Evolutionary conservation across 2,888 invertebrate species (phyloP).

Genomic region (Caenorhabditis doughertyi): DNA sequence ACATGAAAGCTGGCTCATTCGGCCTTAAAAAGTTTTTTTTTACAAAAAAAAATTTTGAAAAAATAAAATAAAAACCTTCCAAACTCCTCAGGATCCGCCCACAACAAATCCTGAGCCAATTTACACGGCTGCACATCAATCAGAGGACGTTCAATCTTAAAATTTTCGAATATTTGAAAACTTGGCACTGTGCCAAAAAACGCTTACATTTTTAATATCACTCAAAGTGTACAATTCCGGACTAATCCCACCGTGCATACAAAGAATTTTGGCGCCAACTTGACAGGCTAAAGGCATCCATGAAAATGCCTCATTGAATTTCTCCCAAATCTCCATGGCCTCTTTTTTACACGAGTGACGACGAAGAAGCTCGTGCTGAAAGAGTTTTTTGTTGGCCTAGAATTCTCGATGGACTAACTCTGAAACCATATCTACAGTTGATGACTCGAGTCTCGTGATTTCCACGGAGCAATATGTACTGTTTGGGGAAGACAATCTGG

Average conservation of each 20-base stretch:
- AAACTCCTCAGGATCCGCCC: slow-evolving; percentile 62
- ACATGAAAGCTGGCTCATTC: background rate
- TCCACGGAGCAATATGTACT: slow-evolving; percentile 62
- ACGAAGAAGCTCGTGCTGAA: slow-evolving; percentile 28
- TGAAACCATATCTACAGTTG: slow-evolving; percentile 67
- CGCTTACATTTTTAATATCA: slow-evolving; percentile 43
- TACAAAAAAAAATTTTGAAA: background rate
- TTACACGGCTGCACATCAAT: slow-evolving; percentile 9
- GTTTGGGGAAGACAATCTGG: slow-evolving; percentile 33
- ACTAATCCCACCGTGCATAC: slow-evolving; percentile 69
- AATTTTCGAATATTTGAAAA: slow-evolving; percentile 17
- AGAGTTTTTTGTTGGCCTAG: background rate
- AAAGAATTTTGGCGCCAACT: slow-evolving; percentile 61
- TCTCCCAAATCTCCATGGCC: slow-evolving; percentile 49
- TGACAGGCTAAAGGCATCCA: slow-evolving; percentile 61
- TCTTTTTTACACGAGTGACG: slow-evolving; percentile 7
- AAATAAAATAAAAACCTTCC: background rate
- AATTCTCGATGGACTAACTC: too few relatives aligned
- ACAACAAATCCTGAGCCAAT: slow-evolving; percentile 59
- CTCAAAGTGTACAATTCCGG: slow-evolving; percentile 38
- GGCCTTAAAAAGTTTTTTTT: background rate
- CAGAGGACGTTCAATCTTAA: slow-evolving; percentile 62
- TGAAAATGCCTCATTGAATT: slow-evolving; percentile 63
- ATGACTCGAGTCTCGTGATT: slow-evolving; percentile 64
- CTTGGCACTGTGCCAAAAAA: too few relatives aligned